Evolutionary conservation across 2,797 vertebrate species (phyloP).

Genomic region (Chiloscyllium punctatum): DNA sequence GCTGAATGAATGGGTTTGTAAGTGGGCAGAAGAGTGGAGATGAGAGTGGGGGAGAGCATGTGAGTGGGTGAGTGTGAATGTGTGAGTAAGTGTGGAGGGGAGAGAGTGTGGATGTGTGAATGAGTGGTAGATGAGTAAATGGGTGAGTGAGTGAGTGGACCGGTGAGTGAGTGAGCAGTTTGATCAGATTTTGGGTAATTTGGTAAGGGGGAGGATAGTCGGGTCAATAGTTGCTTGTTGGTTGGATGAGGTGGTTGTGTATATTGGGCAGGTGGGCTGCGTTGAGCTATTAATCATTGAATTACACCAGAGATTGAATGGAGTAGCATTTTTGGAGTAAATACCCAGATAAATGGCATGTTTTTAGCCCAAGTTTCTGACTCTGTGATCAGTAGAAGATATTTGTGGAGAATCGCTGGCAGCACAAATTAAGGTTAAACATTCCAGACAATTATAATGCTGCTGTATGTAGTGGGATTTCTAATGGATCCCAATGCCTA

Average conservation of each 20-base stretch:
- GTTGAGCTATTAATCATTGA: background rate
- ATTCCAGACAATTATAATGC: background rate
- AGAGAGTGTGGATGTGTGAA: background rate
- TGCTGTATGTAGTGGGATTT: background rate
- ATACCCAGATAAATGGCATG: background rate
- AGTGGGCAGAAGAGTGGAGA: background rate
- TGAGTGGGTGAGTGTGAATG: background rate
- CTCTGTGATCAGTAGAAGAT: background rate
- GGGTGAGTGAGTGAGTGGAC: too few species aligned
- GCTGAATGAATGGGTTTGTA: background rate
- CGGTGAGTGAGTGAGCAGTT: background rate
- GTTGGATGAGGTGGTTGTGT: too few species aligned
- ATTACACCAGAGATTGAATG: background rate
- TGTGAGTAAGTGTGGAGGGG: background rate
- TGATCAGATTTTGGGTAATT: background rate
- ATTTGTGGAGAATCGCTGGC: background rate
- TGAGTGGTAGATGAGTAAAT: background rate
- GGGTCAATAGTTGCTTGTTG: background rate
- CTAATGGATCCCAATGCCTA: background rate
- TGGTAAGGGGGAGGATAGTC: background rate
- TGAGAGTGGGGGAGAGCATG: background rate
- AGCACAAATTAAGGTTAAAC: background rate
- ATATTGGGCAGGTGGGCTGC: too few species aligned
- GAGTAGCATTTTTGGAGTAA: background rate
- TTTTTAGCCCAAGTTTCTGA: background rate